phyloP scores from a whole-genome alignment of 2,888 invertebrate species.

The Gibbula magus region DNA sequence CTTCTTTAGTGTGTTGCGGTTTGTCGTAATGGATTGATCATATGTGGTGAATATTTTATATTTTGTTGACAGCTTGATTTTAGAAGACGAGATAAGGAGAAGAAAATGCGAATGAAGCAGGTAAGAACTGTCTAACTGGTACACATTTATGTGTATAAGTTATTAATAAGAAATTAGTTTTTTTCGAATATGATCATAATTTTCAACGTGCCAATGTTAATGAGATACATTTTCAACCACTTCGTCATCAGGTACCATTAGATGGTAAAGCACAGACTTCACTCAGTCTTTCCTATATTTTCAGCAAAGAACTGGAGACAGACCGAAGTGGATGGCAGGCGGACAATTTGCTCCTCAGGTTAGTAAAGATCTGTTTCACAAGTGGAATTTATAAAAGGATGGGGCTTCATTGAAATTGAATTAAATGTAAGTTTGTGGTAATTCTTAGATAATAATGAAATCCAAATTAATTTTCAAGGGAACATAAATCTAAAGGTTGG shows the following conservation, averaged over 20 bases:
- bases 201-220: too few relatives aligned
- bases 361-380: too few relatives aligned
- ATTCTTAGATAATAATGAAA: too few relatives aligned
- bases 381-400: too few relatives aligned
- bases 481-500: too few relatives aligned
- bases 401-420: background rate
- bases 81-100: slow-evolving; percentile 79
- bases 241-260: background rate
- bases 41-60: background rate
- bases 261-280: background rate
- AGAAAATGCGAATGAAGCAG: slow-evolving; percentile 78
- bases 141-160: too few relatives aligned
- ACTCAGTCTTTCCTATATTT: slow-evolving; percentile 16
- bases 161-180: too few relatives aligned
- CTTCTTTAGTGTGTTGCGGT: too few relatives aligned
- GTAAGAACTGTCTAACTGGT: slow-evolving; percentile 46
- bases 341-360: slow-evolving; percentile 89
- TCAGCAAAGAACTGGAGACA: slow-evolving; percentile 48
- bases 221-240: too few relatives aligned
- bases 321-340: slow-evolving; percentile 83
- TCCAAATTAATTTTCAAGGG: too few relatives aligned
- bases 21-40: background rate
- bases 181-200: too few relatives aligned
- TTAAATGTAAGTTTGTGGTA: background rate
- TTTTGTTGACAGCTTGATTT: slow-evolving; percentile 79